Base-by-base conservation (phyloP, 2,888 invertebrate genomes). In the Aspidiotus rigidus region DNA sequence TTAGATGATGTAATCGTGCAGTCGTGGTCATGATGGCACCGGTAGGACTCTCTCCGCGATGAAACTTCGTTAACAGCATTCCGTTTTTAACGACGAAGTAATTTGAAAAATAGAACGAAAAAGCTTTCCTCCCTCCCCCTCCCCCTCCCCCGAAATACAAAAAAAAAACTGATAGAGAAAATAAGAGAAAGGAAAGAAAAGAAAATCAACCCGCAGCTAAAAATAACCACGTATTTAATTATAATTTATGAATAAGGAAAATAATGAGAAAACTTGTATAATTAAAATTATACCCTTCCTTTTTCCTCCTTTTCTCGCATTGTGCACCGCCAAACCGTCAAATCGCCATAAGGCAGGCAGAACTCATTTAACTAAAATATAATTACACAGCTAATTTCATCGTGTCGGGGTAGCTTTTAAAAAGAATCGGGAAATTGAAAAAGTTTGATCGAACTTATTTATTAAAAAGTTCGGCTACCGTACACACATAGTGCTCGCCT, bases 351-450 rank as follows among this genome's bases (percentile, higher is more conserved):
- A 39, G 17, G 42, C 53, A 28, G 28, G 10, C 10, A 28, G 54
- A 53, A 13, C 40, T 10, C 64, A 49, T 53, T 49, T 49, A 49
- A 64, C 64, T 64, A 64, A 60, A 67, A 67, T 60, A 67, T 67
- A 67, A 67, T 67, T 67, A 67, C 67, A 67, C 67, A 59, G 67
- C 59, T 67, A 67, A 67, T 67, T 67, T 67, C 67, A 67, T 67
- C 67, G 59, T 39, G 59, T 53, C 59, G 67, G 53, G 60, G 49
- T 57, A 60, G 44, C 17, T 67, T 57, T 59, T 28, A 28, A 28
- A 28, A 59, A 59, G 59, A 67, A 67, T 67, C 67, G 59, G 67
- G 67, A 67, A 67, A 67, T 67, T 67, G 67, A 67, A 67, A 67
- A 67, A 67, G 67, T 67, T 67, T 59, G 59, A 67, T 67, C 59